These are phyloP conservation scores for Poecilia wingei DNA, from an alignment of 2,797 vertebrate genomes.

Conservation along the genomic window DNA sequence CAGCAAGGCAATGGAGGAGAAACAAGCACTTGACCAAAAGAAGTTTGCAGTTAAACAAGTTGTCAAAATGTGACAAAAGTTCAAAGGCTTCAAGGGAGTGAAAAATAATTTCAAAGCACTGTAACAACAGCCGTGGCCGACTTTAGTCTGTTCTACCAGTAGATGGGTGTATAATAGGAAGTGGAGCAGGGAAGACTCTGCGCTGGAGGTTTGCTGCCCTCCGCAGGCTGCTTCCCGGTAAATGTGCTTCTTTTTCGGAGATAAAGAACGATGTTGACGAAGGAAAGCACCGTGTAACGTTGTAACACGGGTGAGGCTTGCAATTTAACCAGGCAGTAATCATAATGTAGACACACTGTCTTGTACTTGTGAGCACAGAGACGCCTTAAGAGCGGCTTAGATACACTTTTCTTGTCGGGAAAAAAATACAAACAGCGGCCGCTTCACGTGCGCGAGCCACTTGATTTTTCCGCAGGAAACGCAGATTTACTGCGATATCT, in stretches of 20 bases:
- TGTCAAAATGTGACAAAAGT: background rate
- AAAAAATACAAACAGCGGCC: background rate
- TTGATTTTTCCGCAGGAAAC: constrained; percentile 51
- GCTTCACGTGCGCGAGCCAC: constrained; percentile 27
- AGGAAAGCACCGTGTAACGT: constrained; percentile 7
- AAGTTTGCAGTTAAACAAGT: background rate
- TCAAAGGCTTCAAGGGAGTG: background rate
- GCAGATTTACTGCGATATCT: constrained; percentile 5
- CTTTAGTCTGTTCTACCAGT: constrained; percentile 1
- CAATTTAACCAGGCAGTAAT: background rate
- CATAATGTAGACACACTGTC: fast-evolving
- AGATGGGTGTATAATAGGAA: constrained; percentile 26
- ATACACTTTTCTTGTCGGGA: constrained; percentile 35
- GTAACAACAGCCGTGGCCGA: background rate
- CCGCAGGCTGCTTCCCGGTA: constrained; percentile 48
- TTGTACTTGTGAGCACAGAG: fast-evolving
- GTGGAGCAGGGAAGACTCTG: background rate
- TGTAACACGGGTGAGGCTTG: background rate
- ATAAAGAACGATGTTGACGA: constrained; percentile 39
- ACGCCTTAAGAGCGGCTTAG: background rate
- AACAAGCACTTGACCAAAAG: background rate
- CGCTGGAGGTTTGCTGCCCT: constrained; percentile 64
- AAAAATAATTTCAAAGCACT: background rate
- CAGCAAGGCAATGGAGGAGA: background rate
- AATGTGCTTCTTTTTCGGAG: constrained; percentile 14